phyloP scores from a whole-genome alignment of 2,113 vertebrate genomes.

The Passer domesticus region DNA sequence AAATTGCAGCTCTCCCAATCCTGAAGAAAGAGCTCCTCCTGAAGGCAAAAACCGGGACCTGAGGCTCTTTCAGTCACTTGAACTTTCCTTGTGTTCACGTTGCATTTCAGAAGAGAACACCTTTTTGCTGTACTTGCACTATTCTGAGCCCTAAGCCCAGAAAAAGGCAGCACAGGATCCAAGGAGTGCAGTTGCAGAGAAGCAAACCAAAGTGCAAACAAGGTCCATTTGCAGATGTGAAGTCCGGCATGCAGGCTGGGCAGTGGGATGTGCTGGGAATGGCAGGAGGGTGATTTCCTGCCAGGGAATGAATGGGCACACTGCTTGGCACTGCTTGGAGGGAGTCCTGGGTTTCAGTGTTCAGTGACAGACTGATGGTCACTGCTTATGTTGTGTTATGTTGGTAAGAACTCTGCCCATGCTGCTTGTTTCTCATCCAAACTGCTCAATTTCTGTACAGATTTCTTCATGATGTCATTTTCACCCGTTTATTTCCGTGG shows the following conservation, averaged over 20 bases:
- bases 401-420: background rate
- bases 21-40: constrained; percentile 48
- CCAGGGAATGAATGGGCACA: background rate
- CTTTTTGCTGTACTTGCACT: background rate
- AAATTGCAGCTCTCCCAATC: background rate
- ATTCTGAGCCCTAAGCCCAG: background rate
- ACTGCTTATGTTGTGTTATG: background rate
- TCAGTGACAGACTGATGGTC: background rate
- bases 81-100: background rate
- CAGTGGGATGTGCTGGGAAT: background rate
- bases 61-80: background rate
- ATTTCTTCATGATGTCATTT: background rate
- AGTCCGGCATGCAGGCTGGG: background rate
- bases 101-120: background rate
- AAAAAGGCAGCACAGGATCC: background rate
- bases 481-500: background rate
- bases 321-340: background rate
- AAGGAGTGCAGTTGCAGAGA: background rate
- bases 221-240: background rate
- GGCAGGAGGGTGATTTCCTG: background rate
- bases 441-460: background rate
- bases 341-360: background rate
- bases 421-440: background rate
- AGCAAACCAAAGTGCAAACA: background rate
- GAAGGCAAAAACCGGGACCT: background rate